phyloP scores from a whole-genome alignment of 37 sponge, comb jelly and placozoan species.

The Mnemiopsis leidyi region DNA sequence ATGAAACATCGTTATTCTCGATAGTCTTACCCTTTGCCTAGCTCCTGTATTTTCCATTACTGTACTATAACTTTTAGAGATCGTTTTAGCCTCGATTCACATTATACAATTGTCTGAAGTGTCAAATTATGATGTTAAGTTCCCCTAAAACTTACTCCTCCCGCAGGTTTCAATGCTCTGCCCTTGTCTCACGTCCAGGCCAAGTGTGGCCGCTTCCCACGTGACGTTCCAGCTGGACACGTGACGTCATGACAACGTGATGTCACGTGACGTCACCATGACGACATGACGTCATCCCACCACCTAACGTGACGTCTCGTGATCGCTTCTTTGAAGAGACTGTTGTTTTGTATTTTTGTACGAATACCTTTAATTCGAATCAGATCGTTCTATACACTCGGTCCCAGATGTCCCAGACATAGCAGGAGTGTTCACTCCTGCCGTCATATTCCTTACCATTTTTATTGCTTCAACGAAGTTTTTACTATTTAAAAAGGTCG shows the following conservation, averaged over 20 bases:
- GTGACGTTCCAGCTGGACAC: too few relatives aligned
- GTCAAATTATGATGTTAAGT: too few relatives aligned
- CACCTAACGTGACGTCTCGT: background rate
- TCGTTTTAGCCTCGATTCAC: too few relatives aligned
- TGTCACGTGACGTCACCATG: background rate
- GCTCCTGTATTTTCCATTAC: too few relatives aligned
- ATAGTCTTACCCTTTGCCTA: too few relatives aligned
- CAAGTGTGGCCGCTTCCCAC: background rate
- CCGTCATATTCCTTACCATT: conserved; percentile 1
- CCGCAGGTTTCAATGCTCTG: conserved; percentile 53
- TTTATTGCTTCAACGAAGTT: conserved; percentile 59
- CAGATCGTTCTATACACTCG: background rate
- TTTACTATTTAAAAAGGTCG: conserved; percentile 42
- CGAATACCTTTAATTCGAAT: background rate
- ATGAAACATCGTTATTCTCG: too few relatives aligned
- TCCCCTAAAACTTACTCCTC: too few relatives aligned
- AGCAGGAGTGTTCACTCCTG: background rate
- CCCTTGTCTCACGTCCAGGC: conserved; percentile 40
- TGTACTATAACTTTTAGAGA: too few relatives aligned
- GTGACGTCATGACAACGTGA: background rate
- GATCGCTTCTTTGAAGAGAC: background rate
- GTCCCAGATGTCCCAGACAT: background rate
- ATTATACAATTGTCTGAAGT: too few relatives aligned
- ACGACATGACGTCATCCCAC: background rate
- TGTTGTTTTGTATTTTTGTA: background rate